A percentile compares a stretch with the other conserved stretches of the same genome.
phyloP scores from a whole-genome alignment of 2,113 vertebrate species.

The Eptesicus fuscus region DNA sequence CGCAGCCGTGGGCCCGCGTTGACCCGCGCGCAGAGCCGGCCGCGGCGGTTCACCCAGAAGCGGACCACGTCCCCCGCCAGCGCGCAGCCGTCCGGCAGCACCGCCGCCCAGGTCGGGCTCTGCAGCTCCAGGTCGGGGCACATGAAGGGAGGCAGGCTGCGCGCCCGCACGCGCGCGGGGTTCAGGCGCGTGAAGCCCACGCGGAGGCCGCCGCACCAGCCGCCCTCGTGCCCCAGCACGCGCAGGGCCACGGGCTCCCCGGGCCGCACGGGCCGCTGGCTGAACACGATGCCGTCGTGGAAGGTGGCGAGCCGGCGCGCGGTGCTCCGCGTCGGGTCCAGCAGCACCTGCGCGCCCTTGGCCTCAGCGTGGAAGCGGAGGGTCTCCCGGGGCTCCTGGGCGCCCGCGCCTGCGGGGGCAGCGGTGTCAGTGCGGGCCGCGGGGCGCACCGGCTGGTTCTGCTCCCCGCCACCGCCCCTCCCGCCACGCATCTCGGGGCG shows the following conservation, averaged over 20 bases:
- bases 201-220: constrained; percentile 85
- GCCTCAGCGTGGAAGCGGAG: constrained; percentile 82
- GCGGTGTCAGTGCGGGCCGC: accelerated
- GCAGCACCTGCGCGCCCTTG: constrained; percentile 76
- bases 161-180: constrained; percentile 58
- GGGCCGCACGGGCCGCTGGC: constrained; percentile 77
- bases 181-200: constrained; percentile 86
- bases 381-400: constrained; percentile 34
- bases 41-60: constrained; percentile 84
- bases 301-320: constrained; percentile 79
- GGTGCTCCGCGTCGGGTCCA: constrained; percentile 61
- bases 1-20: neutral
- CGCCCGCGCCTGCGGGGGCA: neutral
- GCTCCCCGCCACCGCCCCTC: no score
- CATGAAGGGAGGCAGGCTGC: constrained; percentile 75
- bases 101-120: constrained; percentile 79
- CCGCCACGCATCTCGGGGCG: neutral
- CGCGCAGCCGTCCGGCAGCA: constrained; percentile 62
- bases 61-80: constrained; percentile 68
- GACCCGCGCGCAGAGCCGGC: constrained; percentile 62
- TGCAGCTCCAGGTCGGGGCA: constrained; percentile 82
- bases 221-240: constrained; percentile 32
- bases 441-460: neutral
- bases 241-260: constrained; percentile 81
- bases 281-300: constrained; percentile 86